Evolutionary conservation across 1,140 invertebrate species (phyloP), one percentile per base, ranked within the genome.

Genomic region (Globodera ellingtonae): DNA sequence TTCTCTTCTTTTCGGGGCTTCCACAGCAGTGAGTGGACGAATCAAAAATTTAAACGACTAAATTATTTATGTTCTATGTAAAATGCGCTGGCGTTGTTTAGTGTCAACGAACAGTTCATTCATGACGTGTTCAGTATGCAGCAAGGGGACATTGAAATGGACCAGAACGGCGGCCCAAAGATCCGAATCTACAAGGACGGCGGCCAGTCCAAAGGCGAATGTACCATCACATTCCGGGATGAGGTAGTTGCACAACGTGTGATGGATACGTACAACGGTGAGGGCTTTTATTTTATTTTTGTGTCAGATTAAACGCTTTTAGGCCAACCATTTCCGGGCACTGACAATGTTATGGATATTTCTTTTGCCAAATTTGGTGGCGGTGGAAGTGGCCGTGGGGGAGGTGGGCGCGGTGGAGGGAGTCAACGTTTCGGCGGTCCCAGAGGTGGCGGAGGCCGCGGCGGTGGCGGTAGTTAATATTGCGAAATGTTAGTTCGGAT

Each of bases 401-500:
- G 85, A 67, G 73, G 86, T 21, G 62, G 82, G 35, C 79, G 86
- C 72, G 79, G 86, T 50, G 83, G 83, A 24, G 80, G 88, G 21
- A 81, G 87, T 52, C 82, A 83, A 92, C 92, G 92, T 59, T 93
- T 93, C 24, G 91, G 92, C 35, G 35, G 35, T 35, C 35, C 35
- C 35, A 35, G 35, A 56, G 92, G 93, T n/a, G 92, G 93, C 81
- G 92, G 93, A 21, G 91, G 93, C 3, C 91, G 93, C 4, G 91
- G 93, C 0, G 91, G 93, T 0, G 91, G 90, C 91, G 78, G 52
- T 21, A 79, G 79, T 4, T 50, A 35, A 35, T 35, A 35, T 35
- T 35, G 35, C 35, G 35, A 35, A 35, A 35, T 35, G 35, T 35
- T 35, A 35, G 1, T 35, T 18, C 0, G 0, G 56, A 15, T 62